phyloP scores from a whole-genome alignment of 2,113 vertebrate genomes.

The Zosterops borbonicus region DNA sequence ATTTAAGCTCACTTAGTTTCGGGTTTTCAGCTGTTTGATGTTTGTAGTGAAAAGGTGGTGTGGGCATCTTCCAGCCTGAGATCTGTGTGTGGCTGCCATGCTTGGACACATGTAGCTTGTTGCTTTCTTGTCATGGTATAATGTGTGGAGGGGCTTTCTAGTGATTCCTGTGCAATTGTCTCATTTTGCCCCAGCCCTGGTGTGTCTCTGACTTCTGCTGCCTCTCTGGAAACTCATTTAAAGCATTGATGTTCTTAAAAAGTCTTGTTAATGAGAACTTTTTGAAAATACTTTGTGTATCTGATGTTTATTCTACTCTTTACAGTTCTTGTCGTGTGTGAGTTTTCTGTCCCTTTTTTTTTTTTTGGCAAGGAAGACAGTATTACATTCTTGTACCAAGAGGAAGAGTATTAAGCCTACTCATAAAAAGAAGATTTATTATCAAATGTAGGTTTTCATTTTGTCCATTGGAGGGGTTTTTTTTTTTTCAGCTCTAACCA shows the following conservation, averaged over 20 bases:
- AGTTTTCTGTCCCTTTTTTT: not conserved
- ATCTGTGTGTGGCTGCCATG: not conserved
- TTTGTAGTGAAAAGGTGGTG: not conserved
- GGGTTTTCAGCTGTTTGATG: not conserved
- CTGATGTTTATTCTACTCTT: not conserved
- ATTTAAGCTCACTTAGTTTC: not conserved
- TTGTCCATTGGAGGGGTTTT: not conserved
- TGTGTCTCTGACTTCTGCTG: not conserved
- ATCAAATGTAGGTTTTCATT: constrained; percentile 43
- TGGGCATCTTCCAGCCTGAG: accelerated
- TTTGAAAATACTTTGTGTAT: not conserved
- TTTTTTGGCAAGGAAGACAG: constrained; percentile 13
- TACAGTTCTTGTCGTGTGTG: not conserved
- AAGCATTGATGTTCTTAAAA: not conserved
- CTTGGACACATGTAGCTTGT: not conserved
- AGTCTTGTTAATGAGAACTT: not conserved
- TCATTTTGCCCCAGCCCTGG: not conserved
- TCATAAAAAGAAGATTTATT: constrained; percentile 57
- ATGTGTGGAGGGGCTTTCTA: not conserved
- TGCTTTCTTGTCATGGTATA: not conserved
- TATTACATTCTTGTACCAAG: constrained; percentile 5
- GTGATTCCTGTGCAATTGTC: not conserved
- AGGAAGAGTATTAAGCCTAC: constrained; percentile 30
- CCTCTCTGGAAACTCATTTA: not conserved
- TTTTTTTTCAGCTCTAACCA: not conserved